Base-by-base conservation (phyloP, 1,140 invertebrate species). In the Mycetomoellerius zeteki region DNA sequence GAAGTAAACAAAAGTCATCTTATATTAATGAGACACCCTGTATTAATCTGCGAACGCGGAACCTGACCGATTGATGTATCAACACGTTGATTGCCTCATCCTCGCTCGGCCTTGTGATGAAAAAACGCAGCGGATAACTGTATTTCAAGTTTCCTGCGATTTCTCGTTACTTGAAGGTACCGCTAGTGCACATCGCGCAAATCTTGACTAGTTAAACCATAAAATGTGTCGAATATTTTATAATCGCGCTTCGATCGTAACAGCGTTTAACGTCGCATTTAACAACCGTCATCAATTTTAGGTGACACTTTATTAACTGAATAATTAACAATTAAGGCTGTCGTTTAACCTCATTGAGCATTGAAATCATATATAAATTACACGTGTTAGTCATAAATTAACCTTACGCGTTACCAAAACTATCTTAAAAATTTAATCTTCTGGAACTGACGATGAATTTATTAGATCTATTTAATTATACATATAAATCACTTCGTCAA, bases 31-130 rank as follows among this genome's bases (percentile, higher is more conserved):
- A 30, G 30, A 85, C 56, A 75, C 80, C 58, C 64, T 60, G 47
- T 84, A 82, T 81, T 52, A 73, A 89, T 64, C 80, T 81, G 80
- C 84, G 85, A 88, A 90, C 76, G 76, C 86, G 89, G 76, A 90
- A 82, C 84, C 60, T 71, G 43, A 52, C 37, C 85, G 77, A 69
- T 81, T 78, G 85, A 86, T 87, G 85, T 80, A 86, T 82, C 86
- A 85, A 89, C 76, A 7, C 21, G 71, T 73, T 60, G 72, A 85
- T 75, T 65, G 85, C 78, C 80, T 71, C 87, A 88, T 86, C 85
- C 58, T 87, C 69, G 80, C 86, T 69, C 67, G 69, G 80, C 72
- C 69, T 78, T 77, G 62, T 43, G 24, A 77, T 56, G 82, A 85
- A 76, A 85, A 88, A 88, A 64, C 82, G 81, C 52, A 62, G 56